Evolutionary conservation across 2,797 vertebrate species (phyloP), one percentile per base, ranked within the genome.

Genomic region (Gobionotothen gibberifrons): DNA sequence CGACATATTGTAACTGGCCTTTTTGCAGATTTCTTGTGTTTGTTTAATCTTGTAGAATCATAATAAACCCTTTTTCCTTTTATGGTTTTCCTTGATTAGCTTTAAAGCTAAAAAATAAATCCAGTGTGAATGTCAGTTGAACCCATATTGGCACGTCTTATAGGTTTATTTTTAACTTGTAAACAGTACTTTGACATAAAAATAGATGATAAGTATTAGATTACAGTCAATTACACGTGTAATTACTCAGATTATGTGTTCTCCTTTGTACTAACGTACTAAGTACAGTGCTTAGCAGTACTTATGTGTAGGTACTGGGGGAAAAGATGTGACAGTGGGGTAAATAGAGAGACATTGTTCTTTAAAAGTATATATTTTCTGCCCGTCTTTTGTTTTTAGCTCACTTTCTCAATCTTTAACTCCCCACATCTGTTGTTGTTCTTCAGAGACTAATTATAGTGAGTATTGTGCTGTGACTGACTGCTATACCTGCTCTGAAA

Each of bases 401-500:
- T 55, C 72, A 39, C 72, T 75, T 76, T 68, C 66, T 69, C 65
- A 56, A 63, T 73, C 70, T 69, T n/a, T 78, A 60, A 54, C 66
- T 87, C 61, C 66, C 69, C 79, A 87, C 93, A 93, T 93, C 92
- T 94, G 93, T 71, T 89, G 85, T 82, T 87, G 80, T 78, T 89
- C 93, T 92, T 90, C 66, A 43, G 91, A 92, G 91, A 92, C 93
- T 93, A 91, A 93, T 94, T 94, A 93, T 66, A 66, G 76, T 74
- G 80, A 76, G 83, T 90, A 84, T 86, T 91, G 87, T 92, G 88
- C 89, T 93, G 93, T 92, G 91, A 93, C 90, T 88, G 85, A 86
- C 89, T 88, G 78, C 78, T 74, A 74, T 92, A 94, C 91, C 92
- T 93, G 90, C 82, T 72, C 73, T 59, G 61, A 85, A 85, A 90